phyloP scores from a whole-genome alignment of 2,888 invertebrate genomes.

The Tenthredo notha region DNA sequence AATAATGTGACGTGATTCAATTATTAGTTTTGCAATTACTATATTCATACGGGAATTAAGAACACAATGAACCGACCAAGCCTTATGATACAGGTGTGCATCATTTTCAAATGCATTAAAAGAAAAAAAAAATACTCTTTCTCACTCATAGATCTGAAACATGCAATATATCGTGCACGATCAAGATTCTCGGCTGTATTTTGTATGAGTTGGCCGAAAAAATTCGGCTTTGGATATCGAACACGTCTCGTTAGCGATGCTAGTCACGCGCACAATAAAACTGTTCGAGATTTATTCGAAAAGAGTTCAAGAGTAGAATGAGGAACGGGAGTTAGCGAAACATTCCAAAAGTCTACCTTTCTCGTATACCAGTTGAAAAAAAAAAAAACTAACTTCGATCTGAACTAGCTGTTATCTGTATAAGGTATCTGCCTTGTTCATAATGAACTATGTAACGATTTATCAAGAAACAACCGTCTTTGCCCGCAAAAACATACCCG shows the following conservation, averaged over 20 bases:
- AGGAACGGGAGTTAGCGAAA: conserved; percentile 2
- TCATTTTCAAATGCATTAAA: neutral
- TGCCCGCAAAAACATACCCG: neutral
- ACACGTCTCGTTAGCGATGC: conserved; percentile 16
- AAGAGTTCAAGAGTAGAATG: neutral
- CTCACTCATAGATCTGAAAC: neutral
- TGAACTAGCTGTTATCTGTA: neutral
- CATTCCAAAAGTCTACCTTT: conserved; percentile 2
- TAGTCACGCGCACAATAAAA: conserved; percentile 36
- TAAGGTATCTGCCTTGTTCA: neutral
- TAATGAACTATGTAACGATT: neutral
- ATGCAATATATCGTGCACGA: neutral
- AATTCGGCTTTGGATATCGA: conserved; percentile 1
- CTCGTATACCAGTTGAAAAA: neutral
- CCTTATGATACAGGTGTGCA: neutral
- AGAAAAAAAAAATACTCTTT: neutral
- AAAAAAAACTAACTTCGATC: neutral
- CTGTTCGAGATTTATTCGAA: conserved; percentile 32
- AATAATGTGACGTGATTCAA: neutral
- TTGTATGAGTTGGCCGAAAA: neutral
- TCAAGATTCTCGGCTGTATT: conserved; percentile 1
- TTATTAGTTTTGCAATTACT: neutral
- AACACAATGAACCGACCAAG: neutral
- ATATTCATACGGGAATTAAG: neutral
- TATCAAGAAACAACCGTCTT: neutral